phyloP scores from a whole-genome alignment of 2,888 invertebrate species.

The Lepeophtheirus nordmannii region DNA sequence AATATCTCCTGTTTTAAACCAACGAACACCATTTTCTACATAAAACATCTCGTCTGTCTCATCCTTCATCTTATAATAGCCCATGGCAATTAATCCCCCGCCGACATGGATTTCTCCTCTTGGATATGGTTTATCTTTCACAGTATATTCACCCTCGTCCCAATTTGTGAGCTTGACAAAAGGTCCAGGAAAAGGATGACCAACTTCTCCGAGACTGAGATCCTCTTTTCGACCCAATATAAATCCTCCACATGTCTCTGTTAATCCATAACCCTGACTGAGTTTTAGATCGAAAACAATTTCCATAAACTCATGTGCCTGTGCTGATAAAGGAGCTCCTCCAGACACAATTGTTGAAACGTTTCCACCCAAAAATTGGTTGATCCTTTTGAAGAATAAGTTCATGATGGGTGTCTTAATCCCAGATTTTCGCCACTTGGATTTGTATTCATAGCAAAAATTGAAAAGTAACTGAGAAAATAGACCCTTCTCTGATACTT shows the following conservation, averaged over 20 bases:
- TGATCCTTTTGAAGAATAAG: conserved; percentile 45
- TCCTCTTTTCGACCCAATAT: conserved; percentile 41
- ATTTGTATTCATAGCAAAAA: neutral
- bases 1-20: conserved; percentile 29
- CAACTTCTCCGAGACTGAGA: conserved; percentile 63
- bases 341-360: conserved; percentile 77
- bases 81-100: conserved; percentile 19
- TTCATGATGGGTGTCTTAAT: conserved; percentile 15
- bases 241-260: conserved; percentile 89
- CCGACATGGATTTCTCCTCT: conserved; percentile 28
- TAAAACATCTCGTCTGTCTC: conserved; percentile 28
- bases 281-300: conserved; percentile 67
- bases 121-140: conserved; percentile 44
- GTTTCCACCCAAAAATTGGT: conserved; percentile 66
- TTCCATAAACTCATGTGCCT: conserved; percentile 84
- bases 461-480: neutral
- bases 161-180: conserved; percentile 75
- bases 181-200: conserved; percentile 64
- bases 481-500: neutral
- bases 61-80: conserved; percentile 26
- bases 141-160: conserved; percentile 81
- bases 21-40: conserved; percentile 26
- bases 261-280: conserved; percentile 58
- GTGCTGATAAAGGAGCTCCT: conserved; percentile 85
- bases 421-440: neutral